These are phyloP conservation scores for Therioaphis trifolii DNA, from an alignment of 2,888 invertebrate species.

Conservation along the genomic window DNA sequence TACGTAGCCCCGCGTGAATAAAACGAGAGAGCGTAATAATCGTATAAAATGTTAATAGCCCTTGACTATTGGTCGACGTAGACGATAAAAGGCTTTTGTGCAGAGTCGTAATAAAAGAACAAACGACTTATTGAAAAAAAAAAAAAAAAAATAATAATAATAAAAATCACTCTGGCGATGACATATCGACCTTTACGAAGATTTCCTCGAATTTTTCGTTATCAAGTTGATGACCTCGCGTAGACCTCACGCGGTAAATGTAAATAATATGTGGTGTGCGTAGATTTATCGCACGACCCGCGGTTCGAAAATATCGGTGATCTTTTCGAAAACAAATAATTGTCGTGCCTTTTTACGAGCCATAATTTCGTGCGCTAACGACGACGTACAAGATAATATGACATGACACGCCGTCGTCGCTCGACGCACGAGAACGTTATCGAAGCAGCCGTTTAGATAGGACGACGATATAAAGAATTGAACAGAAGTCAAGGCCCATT, in stretches of 20 bases:
- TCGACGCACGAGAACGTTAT: no score
- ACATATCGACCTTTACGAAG: background rate
- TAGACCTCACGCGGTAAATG: background rate
- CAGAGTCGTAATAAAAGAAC: background rate
- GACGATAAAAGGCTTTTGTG: background rate
- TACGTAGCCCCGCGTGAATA: no score
- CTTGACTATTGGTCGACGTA: no score
- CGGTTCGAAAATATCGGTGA: constrained; percentile 20
- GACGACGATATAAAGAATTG: background rate
- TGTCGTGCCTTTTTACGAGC: background rate
- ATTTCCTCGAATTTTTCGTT: constrained; percentile 17
- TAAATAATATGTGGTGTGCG: background rate
- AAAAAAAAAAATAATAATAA: background rate
- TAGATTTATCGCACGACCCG: constrained; percentile 2
- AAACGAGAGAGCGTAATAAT: no score
- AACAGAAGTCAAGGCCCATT: constrained; percentile 43
- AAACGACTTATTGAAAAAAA: background rate
- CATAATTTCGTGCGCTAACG: no score
- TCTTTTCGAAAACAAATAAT: background rate
- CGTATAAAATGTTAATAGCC: no score
- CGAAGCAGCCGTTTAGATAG: background rate
- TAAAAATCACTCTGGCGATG: background rate
- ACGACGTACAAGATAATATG: no score
- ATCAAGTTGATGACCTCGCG: background rate
- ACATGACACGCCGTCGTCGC: no score